Percentiles rank a stretch among this genome's conserved stretches.
These are phyloP conservation scores for Irena cyanogastra DNA, from an alignment of 2,113 vertebrate genomes.

Conservation along the genomic window DNA sequence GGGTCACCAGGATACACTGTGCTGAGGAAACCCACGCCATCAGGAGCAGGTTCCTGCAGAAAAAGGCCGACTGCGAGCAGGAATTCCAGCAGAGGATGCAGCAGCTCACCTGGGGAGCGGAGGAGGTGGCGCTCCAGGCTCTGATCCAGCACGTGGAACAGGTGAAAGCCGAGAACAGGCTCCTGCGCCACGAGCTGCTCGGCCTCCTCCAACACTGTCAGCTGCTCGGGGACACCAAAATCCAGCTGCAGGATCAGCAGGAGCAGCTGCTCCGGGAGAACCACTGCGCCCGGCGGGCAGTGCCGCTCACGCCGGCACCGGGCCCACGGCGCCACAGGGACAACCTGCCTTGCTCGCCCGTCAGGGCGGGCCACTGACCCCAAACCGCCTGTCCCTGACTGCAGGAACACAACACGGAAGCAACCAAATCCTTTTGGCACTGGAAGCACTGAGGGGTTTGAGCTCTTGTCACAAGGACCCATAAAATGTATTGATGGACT, in stretches of 20 bases:
- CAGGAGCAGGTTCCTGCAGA: neutral
- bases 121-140: neutral
- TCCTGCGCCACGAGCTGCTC: neutral
- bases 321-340: neutral
- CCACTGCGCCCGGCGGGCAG: neutral
- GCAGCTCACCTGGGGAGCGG: neutral
- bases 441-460: neutral
- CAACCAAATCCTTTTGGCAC: neutral
- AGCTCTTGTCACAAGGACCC: neutral
- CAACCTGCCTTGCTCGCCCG: accelerated
- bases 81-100: neutral
- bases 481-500: neutral
- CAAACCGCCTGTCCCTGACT: accelerated
- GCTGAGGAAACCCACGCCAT: neutral
- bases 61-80: accelerated
- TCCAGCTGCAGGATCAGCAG: neutral
- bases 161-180: neutral
- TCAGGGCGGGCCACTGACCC: neutral
- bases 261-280: neutral
- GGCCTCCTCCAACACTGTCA: neutral
- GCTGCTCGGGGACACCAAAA: neutral
- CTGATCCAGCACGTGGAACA: neutral
- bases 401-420: accelerated
- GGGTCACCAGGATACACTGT: neutral
- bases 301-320: accelerated